Base-by-base conservation (phyloP, 2,888 invertebrate species). In the Geotrupes spiniger region DNA sequence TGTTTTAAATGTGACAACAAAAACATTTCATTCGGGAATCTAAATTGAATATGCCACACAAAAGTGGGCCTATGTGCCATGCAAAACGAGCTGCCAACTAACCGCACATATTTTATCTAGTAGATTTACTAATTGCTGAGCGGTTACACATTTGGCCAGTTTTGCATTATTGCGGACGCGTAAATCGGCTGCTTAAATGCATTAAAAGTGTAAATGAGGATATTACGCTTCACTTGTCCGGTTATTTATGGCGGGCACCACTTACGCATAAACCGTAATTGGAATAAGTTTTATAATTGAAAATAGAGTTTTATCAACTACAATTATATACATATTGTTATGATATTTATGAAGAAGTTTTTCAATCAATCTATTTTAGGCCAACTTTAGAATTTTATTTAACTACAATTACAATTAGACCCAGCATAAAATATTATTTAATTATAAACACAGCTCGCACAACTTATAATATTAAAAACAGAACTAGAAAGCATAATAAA, bases 111-210 rank as follows among this genome's bases (percentile, higher is more conserved):
- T 47, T 42, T 40, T 37, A 43, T 40, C 44, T 47, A 51, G 37
- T 46, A 43, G 40, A 43, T 44, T 40, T 51, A 52, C 56, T 58
- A 56, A 58, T 58, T 54, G 53, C 54, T 39, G 50, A 47, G 54
- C 48, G 56, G 58, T 58, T 49, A 52, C 54, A 57, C 53, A 51
- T 54, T 53, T 51, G 42, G 53, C 47, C 50, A 53, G 46, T 51
- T 56, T 58, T 56, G 55, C 52, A 52, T 51, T 53, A 54, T 52
- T 52, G 51, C 50, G 51, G 48, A 49, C 47, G 51, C 52, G 53
- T 53, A 57, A 57, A 57, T 54, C 57, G 51, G 51, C 45, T 48
- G 57, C 54, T 55, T 54, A 57, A 58, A 50, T 52, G 55, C 51
- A 56, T 54, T 48, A 51, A 53, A 58, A 52, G 53, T 54, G 54